A percentile compares a stretch with the other conserved stretches of the same genome.
phyloP scores from a whole-genome alignment of 2,113 vertebrate genomes.

The Vombatus ursinus region DNA sequence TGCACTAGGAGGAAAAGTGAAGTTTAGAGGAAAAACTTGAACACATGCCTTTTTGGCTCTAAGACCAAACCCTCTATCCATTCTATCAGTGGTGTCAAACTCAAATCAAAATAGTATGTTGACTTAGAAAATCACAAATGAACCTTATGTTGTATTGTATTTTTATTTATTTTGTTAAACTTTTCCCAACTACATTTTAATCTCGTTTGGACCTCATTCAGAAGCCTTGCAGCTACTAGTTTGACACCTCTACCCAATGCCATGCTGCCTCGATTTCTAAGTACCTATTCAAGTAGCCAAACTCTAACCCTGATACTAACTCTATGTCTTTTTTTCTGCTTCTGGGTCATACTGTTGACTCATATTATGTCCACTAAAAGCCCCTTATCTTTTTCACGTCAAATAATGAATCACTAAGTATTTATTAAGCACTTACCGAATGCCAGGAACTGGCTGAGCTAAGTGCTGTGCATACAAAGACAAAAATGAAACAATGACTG shows the following conservation, averaged over 20 bases:
- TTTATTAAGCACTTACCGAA: background rate
- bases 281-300: background rate
- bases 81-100: background rate
- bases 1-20: background rate
- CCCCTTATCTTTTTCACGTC: background rate
- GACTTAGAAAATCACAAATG: too few species aligned
- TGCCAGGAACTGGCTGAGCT: background rate
- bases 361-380: background rate
- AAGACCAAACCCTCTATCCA: background rate
- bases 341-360: background rate
- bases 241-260: background rate
- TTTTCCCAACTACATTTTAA: background rate
- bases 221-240: background rate
- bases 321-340: background rate
- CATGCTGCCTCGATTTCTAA: background rate
- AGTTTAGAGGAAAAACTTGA: background rate
- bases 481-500: background rate
- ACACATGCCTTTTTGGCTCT: background rate
- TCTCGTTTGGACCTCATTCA: background rate
- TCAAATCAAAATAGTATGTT: too few species aligned
- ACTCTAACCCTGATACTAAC: background rate
- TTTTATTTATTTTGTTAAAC: background rate
- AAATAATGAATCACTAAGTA: background rate
- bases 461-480: background rate
- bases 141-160: too few species aligned